These are phyloP conservation scores for Darevskia nairensis DNA, from an alignment of 2,797 vertebrate species.

Conservation along the genomic window DNA sequence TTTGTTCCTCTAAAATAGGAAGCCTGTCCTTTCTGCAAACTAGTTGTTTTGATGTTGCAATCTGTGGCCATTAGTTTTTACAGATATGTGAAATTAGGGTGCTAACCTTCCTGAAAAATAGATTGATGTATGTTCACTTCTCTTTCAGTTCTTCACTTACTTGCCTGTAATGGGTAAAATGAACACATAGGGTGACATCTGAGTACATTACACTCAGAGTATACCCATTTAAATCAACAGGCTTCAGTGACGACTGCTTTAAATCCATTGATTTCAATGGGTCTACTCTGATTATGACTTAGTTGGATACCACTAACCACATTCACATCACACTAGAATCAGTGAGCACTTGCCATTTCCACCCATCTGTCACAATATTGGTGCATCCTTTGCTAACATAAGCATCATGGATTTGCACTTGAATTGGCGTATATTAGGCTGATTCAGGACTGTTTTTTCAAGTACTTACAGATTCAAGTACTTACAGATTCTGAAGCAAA, in stretches of 20 bases:
- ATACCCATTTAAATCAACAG: no score
- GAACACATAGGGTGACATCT: not conserved
- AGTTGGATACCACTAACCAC: no score
- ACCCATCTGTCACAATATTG: not conserved
- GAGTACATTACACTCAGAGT: no score
- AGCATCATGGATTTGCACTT: not conserved
- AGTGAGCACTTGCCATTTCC: not conserved
- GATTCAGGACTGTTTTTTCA: not conserved
- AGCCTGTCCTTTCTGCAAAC: not conserved
- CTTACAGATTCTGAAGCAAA: not conserved
- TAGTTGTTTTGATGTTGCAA: not conserved
- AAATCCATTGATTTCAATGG: no score
- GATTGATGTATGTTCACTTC: not conserved
- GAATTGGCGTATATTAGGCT: not conserved
- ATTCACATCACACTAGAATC: not conserved
- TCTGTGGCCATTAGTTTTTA: not conserved
- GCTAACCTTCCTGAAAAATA: rapidly evolving
- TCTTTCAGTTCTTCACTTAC: no score
- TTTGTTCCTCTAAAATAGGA: constrained; percentile 38
- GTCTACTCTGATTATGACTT: no score
- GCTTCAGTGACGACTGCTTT: no score
- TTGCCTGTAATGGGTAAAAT: not conserved
- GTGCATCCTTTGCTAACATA: not conserved
- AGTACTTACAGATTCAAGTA: not conserved
- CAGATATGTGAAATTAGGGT: not conserved